Conservation (phyloP, 2,113 vertebrate genomes). For the Phodopus roborovskii region DNA sequence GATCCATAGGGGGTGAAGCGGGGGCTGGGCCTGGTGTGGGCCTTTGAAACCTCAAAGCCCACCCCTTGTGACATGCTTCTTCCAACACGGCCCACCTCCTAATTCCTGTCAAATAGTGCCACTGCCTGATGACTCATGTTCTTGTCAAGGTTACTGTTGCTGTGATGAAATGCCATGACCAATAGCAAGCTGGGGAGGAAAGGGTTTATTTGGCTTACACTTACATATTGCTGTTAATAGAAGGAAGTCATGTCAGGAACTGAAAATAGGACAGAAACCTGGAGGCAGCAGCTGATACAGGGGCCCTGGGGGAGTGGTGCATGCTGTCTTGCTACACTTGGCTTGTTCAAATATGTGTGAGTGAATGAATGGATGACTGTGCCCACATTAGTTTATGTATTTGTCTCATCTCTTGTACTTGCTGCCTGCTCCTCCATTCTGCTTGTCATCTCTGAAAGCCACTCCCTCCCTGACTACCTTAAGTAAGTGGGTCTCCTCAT, state of each 20-base stretch:
- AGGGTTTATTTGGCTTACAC: not conserved
- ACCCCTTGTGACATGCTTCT: not conserved
- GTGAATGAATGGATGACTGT: not conserved
- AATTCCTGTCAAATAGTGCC: not conserved
- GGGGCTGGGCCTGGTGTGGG: not conserved
- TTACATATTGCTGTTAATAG: not conserved
- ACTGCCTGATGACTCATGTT: not conserved
- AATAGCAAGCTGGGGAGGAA: not conserved
- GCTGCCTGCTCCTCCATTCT: not conserved
- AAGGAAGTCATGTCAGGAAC: not conserved
- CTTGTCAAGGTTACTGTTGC: not conserved
- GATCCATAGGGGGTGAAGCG: not conserved
- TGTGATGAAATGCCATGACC: not conserved
- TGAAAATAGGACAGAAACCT: not conserved
- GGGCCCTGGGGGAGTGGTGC: not conserved
- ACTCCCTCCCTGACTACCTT: not conserved
- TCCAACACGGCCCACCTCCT: not conserved
- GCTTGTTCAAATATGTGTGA: not conserved
- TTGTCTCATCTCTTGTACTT: not conserved
- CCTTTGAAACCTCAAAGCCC: not conserved
- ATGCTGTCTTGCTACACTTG: not conserved
- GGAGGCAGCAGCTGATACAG: not conserved
- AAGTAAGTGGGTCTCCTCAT: fast-evolving
- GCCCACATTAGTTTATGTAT: not conserved
- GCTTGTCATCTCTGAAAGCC: not conserved